Evolutionary conservation across 1,140 invertebrate species (phyloP), one percentile per base, ranked within the genome.

Genomic region (Laupala kohalensis): DNA sequence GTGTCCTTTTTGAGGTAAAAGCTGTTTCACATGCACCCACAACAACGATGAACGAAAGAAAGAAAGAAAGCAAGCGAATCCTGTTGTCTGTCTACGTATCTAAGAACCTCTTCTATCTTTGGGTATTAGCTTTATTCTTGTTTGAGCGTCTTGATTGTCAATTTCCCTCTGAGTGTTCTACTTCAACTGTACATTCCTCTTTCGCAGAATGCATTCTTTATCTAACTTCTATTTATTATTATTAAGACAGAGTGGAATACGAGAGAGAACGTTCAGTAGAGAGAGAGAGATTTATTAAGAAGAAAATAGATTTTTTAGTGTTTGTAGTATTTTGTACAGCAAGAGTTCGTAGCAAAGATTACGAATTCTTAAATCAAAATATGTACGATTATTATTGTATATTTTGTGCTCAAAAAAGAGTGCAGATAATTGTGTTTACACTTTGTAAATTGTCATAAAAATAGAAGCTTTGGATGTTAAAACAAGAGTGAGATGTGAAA

Each of bases 311-410:
- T 62, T 72, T 72, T 68, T 68, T 72, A 72, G 71, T 72, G 63
- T 72, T 72, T 69, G 70, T 71, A 71, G 70, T 71, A 65, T 71
- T 71, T 71, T 71, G 71, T 72, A 72, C 71, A 72, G 71, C 29
- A 12, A 67, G 24, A 66, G 63, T 72, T 69, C 63, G 24, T 68
- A 12, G 25, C 37, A 53, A 53, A 53, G 63, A 26, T 28, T 72
- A 53, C 67, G 23, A 71, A 71, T 67, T 9, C 27, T 66, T 25
- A 66, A 9, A 26, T 62, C 25, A 62, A 68, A 68, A 19, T 67
- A 64, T 70, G 37, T 53, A 53, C 37, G 37, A 70, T 24, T 24
- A 72, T 28, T 72, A 72, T 72, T 67, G 67, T 72, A 72, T 72
- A 72, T 72, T 72, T 69, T 68, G 71, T 72, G 71, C 66, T 68